phyloP scores from a whole-genome alignment of 2,797 vertebrate species.

The Eulemur albifrons region DNA sequence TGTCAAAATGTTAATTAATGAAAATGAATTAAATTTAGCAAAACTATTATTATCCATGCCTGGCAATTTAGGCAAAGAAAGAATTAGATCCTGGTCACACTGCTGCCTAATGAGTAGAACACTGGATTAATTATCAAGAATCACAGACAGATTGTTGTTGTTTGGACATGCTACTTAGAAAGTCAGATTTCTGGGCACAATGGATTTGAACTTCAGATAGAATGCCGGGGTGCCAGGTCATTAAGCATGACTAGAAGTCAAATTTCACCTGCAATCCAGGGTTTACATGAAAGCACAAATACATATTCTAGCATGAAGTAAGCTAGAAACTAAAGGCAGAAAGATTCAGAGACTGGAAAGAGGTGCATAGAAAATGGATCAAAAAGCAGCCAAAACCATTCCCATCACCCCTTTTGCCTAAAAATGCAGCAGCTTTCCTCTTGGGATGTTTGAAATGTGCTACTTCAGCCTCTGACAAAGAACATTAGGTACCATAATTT shows the following conservation, averaged over 20 bases:
- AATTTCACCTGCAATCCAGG: neutral
- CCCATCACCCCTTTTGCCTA: neutral
- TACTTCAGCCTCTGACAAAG: neutral
- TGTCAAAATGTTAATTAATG: slow-evolving; percentile 74
- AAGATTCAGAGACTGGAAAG: neutral
- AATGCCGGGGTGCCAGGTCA: neutral
- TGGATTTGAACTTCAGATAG: neutral
- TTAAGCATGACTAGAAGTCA: neutral
- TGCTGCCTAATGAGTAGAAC: slow-evolving; percentile 43
- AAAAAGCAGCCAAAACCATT: neutral
- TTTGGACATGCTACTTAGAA: slow-evolving; percentile 8
- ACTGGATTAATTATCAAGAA: slow-evolving; percentile 55
- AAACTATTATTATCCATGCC: slow-evolving; percentile 47
- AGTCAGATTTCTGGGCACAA: neutral
- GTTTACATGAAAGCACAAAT: neutral
- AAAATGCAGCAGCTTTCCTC: neutral
- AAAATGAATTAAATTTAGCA: slow-evolving; percentile 60
- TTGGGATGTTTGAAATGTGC: neutral
- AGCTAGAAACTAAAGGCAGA: neutral
- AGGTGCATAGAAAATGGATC: neutral
- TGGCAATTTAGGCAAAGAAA: slow-evolving; percentile 48
- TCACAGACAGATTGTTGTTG: neutral
- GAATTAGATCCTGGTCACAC: neutral
- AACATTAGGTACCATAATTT: neutral
- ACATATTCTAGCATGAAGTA: neutral